Base-by-base conservation (phyloP, 2,113 vertebrate genomes). In the Podiceps cristatus region DNA sequence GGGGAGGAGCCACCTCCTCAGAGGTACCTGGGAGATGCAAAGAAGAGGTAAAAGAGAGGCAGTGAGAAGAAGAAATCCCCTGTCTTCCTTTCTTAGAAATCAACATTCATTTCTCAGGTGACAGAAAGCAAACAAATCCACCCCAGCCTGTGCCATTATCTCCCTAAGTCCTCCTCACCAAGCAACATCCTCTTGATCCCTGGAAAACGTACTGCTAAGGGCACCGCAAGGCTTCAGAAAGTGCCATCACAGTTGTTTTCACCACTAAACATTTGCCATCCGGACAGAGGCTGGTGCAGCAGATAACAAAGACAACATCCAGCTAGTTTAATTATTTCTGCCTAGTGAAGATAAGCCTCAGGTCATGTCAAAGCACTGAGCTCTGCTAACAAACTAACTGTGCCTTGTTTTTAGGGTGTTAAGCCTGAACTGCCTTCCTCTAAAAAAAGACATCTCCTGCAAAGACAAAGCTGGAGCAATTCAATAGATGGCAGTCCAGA, bases 1-100 rank as follows among this genome's bases (percentile, higher is more conserved):
- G 67, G 45, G 98, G 91, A 91, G 90, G 95, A 37, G 96, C 35
- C 71, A 97, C 98, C 96, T 99, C 99, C 96, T 99, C 99, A 49
- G 98, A 97, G 80, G 98, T 72, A 17, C 98, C 99, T 99, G 83
- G 45, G 91, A 64, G 53, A 96, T 53, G 42, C 28, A 92, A 50
- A 67, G 90, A 86, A 80, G 28, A 81, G 14, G 59, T 89, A n/a
- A 96, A 93, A 86, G 1, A 83, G 22, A 80, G 5, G 18, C 63
- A 69, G 19, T 7, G 49, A 25, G 25, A 73, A 83, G 71, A 73
- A 50, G 45, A 55, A 75, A 73, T 45, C 55, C 13, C 86, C 16
- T 31, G 5, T 10, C 47, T 63, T 58, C 56, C 53, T 49, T 31
- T 49, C 64, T 79, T n/a, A 68, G 28, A 81, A 66, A 68, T 8